These are phyloP conservation scores for Zenarchopterus dispar DNA, from an alignment of 2,797 vertebrate genomes.

Conservation along the genomic window DNA sequence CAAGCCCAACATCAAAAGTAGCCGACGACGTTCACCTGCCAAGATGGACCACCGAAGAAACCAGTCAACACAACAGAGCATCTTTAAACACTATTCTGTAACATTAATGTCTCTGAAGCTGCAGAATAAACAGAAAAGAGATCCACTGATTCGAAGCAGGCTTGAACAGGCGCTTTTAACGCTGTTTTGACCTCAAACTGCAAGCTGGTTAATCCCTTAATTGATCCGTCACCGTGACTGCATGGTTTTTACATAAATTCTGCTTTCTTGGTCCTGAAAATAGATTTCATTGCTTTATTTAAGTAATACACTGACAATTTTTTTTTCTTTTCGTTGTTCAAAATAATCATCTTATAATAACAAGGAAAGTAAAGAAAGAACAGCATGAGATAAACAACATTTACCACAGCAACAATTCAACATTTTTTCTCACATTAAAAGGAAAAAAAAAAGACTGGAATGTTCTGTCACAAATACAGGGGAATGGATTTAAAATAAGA, in stretches of 20 bases:
- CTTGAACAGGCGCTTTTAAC: neutral
- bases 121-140: slow-evolving; percentile 1
- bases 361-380: slow-evolving; percentile 65
- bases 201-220: slow-evolving; percentile 11
- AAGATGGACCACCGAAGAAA: too few species aligned
- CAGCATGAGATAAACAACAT: slow-evolving; percentile 61
- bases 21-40: too few species aligned
- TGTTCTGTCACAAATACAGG: slow-evolving; percentile 60
- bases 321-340: slow-evolving; percentile 27
- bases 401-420: slow-evolving; percentile 63
- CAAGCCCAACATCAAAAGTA: too few species aligned
- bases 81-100: too few species aligned
- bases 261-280: slow-evolving; percentile 57
- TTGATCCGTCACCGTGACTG: slow-evolving; percentile 33
- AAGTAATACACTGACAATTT: slow-evolving; percentile 61
- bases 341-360: slow-evolving; percentile 65
- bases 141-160: slow-evolving; percentile 10
- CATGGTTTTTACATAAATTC: slow-evolving; percentile 41
- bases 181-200: slow-evolving; percentile 9
- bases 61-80: too few species aligned
- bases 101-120: slow-evolving; percentile 3
- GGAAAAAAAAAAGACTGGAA: slow-evolving; percentile 58
- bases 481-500: slow-evolving; percentile 55
- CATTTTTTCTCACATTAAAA: slow-evolving; percentile 57
- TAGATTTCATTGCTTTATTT: slow-evolving; percentile 67